Evolutionary conservation across 2,797 vertebrate species (phyloP), one percentile per base, ranked within the genome.

Genomic region (Nannoperca australis): DNA sequence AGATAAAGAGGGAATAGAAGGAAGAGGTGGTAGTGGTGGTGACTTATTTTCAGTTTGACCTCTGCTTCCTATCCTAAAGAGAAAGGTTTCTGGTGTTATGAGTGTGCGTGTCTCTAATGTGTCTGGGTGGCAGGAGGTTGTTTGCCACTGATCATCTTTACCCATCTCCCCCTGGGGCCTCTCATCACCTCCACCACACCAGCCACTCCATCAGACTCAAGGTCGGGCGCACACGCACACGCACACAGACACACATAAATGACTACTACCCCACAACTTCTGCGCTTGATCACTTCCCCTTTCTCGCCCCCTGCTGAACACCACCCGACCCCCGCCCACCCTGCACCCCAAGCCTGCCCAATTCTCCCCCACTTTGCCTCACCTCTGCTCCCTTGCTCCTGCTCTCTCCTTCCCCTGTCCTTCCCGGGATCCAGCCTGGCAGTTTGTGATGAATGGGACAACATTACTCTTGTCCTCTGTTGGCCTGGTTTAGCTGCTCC

Each of bases 181-280:
- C 86, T 92, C 93, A 87, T 91, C 93, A 92, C 93, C 93, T 90
- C 90, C 84, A 84, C 80, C 85, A 87, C 83, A 85, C 90, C 88
- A 93, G 82, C 90, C 88, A 92, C 94, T 95, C 92, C 91, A 94
- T 95, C 94, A 95, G 88, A 82, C 90, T 94, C 91, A 95, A 95
- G 94, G 95, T 95, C 92, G 70, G 81, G 58, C 54, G 42, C 27
- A 40, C 61, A 51, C 69, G 47, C 82, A 72, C 34, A 15, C 49
- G 22, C 51, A 65, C 63, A 79, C 50, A 79, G 40, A 38, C 40
- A 45, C 53, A 68, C 64, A 81, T 44, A 80, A 78, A 88, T 71
- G 85, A 90, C 90, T 70, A 78, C 73, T 79, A 84, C 80, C 62
- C 70, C 72, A 66, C 80, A 82, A 89, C 82, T 84, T 83, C 58